Conservation (phyloP, 2,113 vertebrate genomes). For the Tyrannus savana region DNA sequence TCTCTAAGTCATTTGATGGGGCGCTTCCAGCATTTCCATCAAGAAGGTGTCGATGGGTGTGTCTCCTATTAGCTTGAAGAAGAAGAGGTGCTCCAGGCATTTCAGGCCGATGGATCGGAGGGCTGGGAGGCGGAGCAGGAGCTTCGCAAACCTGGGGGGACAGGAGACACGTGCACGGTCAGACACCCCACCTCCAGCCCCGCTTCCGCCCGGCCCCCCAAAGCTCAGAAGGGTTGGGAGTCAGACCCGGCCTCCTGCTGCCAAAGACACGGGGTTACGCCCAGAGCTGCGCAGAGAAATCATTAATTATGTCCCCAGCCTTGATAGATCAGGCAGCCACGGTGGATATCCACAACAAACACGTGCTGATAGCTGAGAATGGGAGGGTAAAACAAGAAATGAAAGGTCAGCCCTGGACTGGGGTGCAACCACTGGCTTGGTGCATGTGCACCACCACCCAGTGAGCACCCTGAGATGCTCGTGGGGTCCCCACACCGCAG, state of each 20-base stretch:
- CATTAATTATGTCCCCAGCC: rapidly evolving
- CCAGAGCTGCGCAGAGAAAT: neutral
- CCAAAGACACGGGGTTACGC: neutral
- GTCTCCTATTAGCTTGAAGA: slow-evolving; percentile 99
- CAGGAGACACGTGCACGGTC: rapidly evolving
- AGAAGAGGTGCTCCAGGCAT: slow-evolving; percentile 98
- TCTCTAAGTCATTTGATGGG: slow-evolving; percentile 94
- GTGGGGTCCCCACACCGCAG: neutral
- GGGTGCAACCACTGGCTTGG: neutral
- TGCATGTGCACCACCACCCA: rapidly evolving
- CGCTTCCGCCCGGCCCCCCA: rapidly evolving
- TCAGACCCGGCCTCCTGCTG: neutral
- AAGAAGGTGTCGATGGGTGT: slow-evolving; percentile 99
- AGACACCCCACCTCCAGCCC: neutral
- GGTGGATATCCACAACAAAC: neutral
- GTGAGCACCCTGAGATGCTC: rapidly evolving
- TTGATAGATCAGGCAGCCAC: neutral
- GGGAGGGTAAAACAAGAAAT: neutral
- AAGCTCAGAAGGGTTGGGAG: too few relatives aligned
- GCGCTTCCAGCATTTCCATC: slow-evolving; percentile 99
- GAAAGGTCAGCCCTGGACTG: neutral
- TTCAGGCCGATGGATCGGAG: slow-evolving; percentile 98
- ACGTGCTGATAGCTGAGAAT: neutral
- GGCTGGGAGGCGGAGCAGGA: slow-evolving; percentile 93
- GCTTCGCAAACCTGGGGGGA: slow-evolving; percentile 91